Evolutionary conservation across 2,888 invertebrate genomes (phyloP), one percentile per base, ranked within the genome.

Genomic region (Oegoconia quadripuncta): DNA sequence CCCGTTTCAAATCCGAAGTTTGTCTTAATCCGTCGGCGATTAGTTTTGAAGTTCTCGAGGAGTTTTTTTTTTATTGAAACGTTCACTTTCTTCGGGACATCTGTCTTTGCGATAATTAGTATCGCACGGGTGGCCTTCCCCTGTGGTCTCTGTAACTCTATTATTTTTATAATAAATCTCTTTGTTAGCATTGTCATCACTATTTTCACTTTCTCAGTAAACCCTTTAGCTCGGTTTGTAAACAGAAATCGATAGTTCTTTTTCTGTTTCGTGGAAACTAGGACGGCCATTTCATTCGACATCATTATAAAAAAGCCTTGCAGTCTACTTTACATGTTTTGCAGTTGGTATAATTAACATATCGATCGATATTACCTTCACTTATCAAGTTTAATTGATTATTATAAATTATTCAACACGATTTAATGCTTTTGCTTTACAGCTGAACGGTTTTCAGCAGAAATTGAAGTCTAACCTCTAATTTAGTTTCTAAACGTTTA

Each of bases 201-300:
- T 71, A 72, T 79, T 86, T 84, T 86, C 84, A 81, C 84, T 84
- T 82, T 84, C 75, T 61, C 59, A 50, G 64, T 59, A 74, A 74
- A 80, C 80, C 75, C 72, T 70, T 75, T 74, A 52, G 43, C 55
- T 52, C 52, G 55, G 57, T 61, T 66, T 59, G 67, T 78, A 74
- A 79, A 80, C 74, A 77, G 78, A 74, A 64, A 81, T 67, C 48
- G 78, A 80, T 76, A 80, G 59, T 59, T 53, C 49, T 57, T 26
- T 25, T 25, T 12, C 16, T 1, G 14, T 23, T 32, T 12, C 22
- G 7, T 11, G 17, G 4, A 11, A 30, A 30, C 3, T 9, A 27
- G 14, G 27, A 7, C 8, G 27, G 7, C 7, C 13, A 27, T 27
- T 2, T 12, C 7, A 27, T 12, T 27, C 11, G 12, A 27, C n/a